phyloP scores from a whole-genome alignment of 2,888 invertebrate genomes.

The Zaprionus bogoriensis region DNA sequence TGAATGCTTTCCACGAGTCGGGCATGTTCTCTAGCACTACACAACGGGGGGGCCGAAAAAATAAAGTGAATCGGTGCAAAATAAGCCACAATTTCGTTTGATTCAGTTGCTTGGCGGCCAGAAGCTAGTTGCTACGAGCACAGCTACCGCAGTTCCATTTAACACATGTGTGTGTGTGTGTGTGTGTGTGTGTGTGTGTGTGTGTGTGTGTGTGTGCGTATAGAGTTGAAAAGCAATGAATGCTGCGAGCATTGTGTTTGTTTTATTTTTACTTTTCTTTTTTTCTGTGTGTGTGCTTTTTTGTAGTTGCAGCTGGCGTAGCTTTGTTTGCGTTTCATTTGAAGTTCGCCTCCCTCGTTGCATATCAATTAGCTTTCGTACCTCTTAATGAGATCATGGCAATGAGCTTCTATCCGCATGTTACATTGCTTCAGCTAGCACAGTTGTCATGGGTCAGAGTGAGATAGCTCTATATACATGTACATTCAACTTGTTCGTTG shows the following conservation, averaged over 20 bases:
- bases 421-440: too few relatives aligned
- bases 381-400: too few relatives aligned
- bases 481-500: too few relatives aligned
- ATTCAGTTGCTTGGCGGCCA: background rate
- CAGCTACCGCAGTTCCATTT: background rate
- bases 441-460: too few relatives aligned
- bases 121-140: background rate
- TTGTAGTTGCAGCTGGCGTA: too few relatives aligned
- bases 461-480: too few relatives aligned
- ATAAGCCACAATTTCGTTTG: conserved; percentile 38
- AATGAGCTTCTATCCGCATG: too few relatives aligned
- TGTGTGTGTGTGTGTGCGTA: background rate
- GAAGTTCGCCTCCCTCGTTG: too few relatives aligned
- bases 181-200: background rate
- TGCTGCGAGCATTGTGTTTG: background rate
- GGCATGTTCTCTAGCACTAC: conserved; percentile 15
- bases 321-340: too few relatives aligned
- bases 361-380: too few relatives aligned
- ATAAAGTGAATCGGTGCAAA: conserved; percentile 42
- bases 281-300: too few relatives aligned
- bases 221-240: background rate
- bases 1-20: conserved; percentile 19
- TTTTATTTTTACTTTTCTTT: background rate
- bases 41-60: conserved; percentile 9
- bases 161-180: background rate